Evolutionary conservation across 2,888 invertebrate genomes (phyloP), one percentile per base, ranked within the genome.

Genomic region (Andrena praecox): DNA sequence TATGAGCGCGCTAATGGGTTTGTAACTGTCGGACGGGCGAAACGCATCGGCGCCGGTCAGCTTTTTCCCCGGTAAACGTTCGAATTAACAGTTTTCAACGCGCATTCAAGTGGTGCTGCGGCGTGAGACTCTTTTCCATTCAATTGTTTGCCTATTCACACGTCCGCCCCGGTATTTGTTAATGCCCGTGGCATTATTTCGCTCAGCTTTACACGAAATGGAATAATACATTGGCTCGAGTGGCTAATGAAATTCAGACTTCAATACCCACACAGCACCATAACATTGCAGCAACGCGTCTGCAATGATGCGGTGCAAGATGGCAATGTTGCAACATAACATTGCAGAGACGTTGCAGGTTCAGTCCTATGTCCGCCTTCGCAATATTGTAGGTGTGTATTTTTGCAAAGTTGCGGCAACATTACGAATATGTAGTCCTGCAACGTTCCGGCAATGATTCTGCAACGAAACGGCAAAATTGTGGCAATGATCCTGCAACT

Each of bases 1-100:
- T 87, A 87, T 74, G 69, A 80, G 62, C 70, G 20, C 59, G 74
- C 73, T 77, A 83, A 85, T 80, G 75, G 81, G 35, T 73, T 64
- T 50, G 77, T 73, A 76, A 77, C 72, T 60, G 82, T 81, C 82
- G 35, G 50, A 59, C 20, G 60, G 63, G 20, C 24, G n/a, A 63
- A 33, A 68, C 63, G 54, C 29, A 27, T 60, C 60, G 73, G 5
- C 31, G 5, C 66, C 12, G 68, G 50, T 24, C 81, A 48, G 50
- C 67, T 62, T 77, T 78, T 66, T 42, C 64, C 52, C 52, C 52
- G 70, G 79, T 76, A 76, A 85, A 85, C 82, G 73, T 71, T 62
- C 71, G 70, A 80, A 86, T 85, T 83, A 83, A 77, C 71, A 66
- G 67, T 54, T 80, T 69, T 50, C 50, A 16, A 50, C 56, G 62